Conservation (phyloP, 2,797 vertebrate species). For the Stomatorhinus walkeri region DNA sequence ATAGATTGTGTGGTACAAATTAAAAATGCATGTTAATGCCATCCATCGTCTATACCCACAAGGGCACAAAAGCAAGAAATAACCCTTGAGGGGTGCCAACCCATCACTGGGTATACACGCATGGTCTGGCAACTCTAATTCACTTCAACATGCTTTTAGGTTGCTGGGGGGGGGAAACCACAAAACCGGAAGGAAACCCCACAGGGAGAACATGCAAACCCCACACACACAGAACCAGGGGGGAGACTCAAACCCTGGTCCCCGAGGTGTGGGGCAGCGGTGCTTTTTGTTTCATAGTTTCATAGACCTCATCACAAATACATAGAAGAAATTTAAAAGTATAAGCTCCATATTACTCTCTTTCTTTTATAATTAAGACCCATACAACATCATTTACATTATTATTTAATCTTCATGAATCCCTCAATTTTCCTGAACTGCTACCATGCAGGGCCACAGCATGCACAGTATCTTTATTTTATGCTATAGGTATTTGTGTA, state of each 20-base stretch:
- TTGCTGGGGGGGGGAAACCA: neutral
- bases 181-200: neutral
- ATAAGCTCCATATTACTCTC: neutral
- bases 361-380: neutral
- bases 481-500: neutral
- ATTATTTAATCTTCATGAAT: neutral
- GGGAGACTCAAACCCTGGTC: neutral
- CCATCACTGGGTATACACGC: neutral
- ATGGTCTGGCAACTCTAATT: neutral
- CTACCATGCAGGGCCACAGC: neutral
- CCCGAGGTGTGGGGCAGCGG: neutral
- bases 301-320: neutral
- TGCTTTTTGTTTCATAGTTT: neutral
- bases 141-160: neutral
- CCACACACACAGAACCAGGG: neutral
- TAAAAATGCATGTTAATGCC: neutral
- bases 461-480: neutral
- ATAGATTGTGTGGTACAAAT: neutral
- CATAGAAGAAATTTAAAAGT: neutral
- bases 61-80: neutral
- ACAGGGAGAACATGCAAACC: neutral
- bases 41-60: neutral
- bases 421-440: neutral
- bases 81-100: neutral
- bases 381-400: neutral